These are phyloP conservation scores for Trialeurodes vaporariorum DNA, from an alignment of 1,140 invertebrate genomes.

Conservation along the genomic window DNA sequence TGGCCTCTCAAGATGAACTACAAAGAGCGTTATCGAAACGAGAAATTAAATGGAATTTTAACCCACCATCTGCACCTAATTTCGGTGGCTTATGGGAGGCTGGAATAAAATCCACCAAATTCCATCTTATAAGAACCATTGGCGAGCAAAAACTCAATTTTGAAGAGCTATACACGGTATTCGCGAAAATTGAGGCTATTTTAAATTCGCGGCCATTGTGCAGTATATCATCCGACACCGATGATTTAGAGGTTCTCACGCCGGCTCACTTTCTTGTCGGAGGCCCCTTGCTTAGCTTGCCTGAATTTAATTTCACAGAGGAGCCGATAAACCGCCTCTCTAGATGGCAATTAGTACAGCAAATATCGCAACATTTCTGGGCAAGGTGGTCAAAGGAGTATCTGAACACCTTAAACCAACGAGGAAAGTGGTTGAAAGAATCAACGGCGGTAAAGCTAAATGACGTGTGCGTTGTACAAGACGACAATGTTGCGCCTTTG, in stretches of 20 bases:
- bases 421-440: slow-evolving; percentile 22
- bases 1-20: neutral
- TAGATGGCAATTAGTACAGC: slow-evolving; percentile 19
- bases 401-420: slow-evolving; percentile 23
- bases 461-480: slow-evolving; percentile 5
- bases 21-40: neutral
- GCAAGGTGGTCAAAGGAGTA: slow-evolving; percentile 26
- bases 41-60: slow-evolving; percentile 13
- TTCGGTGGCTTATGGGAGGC: slow-evolving; percentile 27
- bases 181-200: slow-evolving; percentile 24
- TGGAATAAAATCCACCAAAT: slow-evolving; percentile 26
- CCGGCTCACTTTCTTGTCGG: slow-evolving; percentile 28
- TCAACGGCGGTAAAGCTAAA: neutral
- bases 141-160: slow-evolving; percentile 17
- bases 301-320: slow-evolving; percentile 7
- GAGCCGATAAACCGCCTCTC: slow-evolving; percentile 19
- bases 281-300: slow-evolving; percentile 9
- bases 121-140: slow-evolving; percentile 19
- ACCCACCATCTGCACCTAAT: slow-evolving; percentile 28
- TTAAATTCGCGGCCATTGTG: slow-evolving; percentile 34
- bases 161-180: slow-evolving; percentile 18
- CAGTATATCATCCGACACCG: slow-evolving; percentile 26
- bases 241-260: slow-evolving; percentile 25
- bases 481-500: neutral
- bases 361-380: slow-evolving; percentile 24